A percentile compares a stretch with the other conserved stretches of the same genome.
phyloP scores from a whole-genome alignment of 2,888 invertebrate species.

The Hylaea fasciaria region DNA sequence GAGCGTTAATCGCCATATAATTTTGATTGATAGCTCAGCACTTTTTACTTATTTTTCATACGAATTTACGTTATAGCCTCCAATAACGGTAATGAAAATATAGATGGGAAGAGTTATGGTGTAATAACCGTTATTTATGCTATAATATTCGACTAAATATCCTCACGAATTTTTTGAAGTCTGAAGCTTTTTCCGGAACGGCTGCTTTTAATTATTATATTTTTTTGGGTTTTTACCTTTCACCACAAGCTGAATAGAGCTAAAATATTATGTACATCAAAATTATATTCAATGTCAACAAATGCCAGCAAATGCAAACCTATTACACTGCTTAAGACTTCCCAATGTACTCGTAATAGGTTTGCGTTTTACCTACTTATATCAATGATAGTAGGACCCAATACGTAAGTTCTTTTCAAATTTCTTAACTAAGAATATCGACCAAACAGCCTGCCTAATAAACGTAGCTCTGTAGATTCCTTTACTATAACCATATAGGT shows the following conservation, averaged over 20 bases:
- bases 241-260: background rate
- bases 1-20: constrained; percentile 70
- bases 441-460: too few species aligned
- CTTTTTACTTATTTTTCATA: constrained; percentile 71
- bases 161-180: constrained; percentile 46
- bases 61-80: constrained; percentile 57
- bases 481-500: background rate
- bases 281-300: too few species aligned
- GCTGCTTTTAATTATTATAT: constrained; percentile 8
- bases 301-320: too few species aligned
- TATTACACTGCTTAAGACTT: too few species aligned
- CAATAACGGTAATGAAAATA: constrained; percentile 67
- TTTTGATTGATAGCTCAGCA: constrained; percentile 72
- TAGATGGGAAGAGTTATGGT: constrained; percentile 56
- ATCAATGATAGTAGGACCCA: background rate
- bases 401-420: background rate
- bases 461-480: too few species aligned
- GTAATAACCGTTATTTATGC: constrained; percentile 54
- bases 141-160: constrained; percentile 48
- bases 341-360: too few species aligned
- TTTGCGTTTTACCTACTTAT: too few species aligned
- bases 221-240: background rate
- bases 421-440: too few species aligned
- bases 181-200: constrained; percentile 40
- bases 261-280: too few species aligned